Evolutionary conservation across 2,888 invertebrate genomes (phyloP).

Genomic region (Mesorhabditis spiculigera): DNA sequence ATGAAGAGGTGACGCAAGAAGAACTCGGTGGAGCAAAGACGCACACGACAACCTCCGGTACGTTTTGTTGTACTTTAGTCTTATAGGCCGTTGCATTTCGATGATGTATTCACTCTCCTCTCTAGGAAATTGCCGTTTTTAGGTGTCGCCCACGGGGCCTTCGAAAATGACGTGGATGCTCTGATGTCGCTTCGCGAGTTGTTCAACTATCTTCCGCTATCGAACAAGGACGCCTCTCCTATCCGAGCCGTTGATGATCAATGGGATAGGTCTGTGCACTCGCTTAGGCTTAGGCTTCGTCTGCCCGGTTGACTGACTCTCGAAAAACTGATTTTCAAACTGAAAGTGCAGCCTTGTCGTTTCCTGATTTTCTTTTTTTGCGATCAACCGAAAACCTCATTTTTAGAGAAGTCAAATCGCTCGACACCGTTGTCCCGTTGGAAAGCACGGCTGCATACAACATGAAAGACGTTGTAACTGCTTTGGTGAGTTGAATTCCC

Average conservation of each 20-base stretch:
- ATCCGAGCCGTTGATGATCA: constrained; percentile 66
- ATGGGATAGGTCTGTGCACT: constrained; percentile 60
- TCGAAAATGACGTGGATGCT: constrained; percentile 71
- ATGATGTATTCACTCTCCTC: background rate
- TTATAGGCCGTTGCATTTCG: background rate
- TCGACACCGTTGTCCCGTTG: constrained; percentile 69
- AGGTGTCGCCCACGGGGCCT: constrained; percentile 69
- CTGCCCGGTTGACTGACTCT: too few species aligned
- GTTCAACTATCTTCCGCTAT: constrained; percentile 68
- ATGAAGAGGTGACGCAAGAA: constrained; percentile 71
- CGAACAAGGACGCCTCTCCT: constrained; percentile 66
- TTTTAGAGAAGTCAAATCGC: constrained; percentile 63
- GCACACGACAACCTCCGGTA: constrained; percentile 68
- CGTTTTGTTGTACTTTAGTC: constrained; percentile 6
- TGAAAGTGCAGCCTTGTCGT: too few species aligned
- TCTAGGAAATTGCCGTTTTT: background rate
- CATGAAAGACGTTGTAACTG: constrained; percentile 63
- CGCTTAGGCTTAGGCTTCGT: too few species aligned
- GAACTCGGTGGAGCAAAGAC: constrained; percentile 70
- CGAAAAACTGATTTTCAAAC: too few species aligned
- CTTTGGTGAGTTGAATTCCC: constrained; percentile 62
- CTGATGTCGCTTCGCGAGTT: constrained; percentile 67
- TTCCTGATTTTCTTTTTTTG: background rate
- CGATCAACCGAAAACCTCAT: background rate
- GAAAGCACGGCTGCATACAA: constrained; percentile 70